These are phyloP conservation scores for Oreohelix idahoensis DNA, from an alignment of 1,140 invertebrate species.

Conservation along the genomic window DNA sequence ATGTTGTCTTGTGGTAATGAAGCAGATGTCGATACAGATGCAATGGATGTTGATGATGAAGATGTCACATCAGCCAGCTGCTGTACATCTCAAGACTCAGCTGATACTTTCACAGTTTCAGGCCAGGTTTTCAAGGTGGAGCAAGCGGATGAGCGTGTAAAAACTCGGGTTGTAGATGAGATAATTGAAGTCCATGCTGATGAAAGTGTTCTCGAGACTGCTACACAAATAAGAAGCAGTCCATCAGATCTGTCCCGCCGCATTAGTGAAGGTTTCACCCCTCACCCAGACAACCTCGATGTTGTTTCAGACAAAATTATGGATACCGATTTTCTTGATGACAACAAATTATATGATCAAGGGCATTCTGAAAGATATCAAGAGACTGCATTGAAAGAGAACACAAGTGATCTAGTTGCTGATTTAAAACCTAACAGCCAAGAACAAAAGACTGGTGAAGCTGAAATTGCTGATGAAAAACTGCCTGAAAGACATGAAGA, in stretches of 20 bases:
- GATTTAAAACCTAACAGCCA: not conserved
- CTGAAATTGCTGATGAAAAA: not conserved
- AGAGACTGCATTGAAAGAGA: not conserved
- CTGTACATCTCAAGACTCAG: not conserved
- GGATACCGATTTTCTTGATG: not conserved
- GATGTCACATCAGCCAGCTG: not conserved
- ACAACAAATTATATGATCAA: not conserved
- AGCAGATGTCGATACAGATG: not conserved
- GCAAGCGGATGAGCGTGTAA: not conserved
- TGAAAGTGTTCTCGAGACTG: not conserved
- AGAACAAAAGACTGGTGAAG: not conserved
- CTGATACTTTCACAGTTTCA: not conserved
- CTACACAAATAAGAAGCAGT: not conserved
- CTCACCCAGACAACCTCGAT: not conserved
- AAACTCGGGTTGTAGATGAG: not conserved
- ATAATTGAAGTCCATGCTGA: conserved; percentile 19
- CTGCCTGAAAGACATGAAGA: not conserved
- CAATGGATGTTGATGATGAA: conserved; percentile 39
- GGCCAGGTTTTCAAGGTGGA: not conserved
- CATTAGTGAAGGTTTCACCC: not conserved
- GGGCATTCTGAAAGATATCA: not conserved
- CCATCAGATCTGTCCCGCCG: not conserved
- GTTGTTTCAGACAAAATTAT: not conserved
- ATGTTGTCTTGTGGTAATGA: not conserved
- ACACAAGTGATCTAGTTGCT: not conserved